Evolutionary conservation across 1,140 invertebrate species (phyloP).

Genomic region (Latrodectus geometricus): DNA sequence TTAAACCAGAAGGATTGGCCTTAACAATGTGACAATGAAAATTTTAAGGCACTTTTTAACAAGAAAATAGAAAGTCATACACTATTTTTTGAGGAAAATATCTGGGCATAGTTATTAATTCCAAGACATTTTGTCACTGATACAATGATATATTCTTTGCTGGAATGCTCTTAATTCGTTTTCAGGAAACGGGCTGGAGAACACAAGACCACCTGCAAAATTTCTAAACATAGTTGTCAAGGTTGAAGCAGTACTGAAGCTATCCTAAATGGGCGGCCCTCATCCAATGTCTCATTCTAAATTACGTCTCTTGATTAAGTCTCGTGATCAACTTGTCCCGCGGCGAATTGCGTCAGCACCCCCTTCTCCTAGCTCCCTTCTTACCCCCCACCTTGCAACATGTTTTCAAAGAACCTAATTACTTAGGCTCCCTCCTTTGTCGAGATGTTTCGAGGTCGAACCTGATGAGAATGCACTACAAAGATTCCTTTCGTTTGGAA

Average conservation of each 20-base stretch:
- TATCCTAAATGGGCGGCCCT: conserved; percentile 16
- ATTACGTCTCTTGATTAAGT: conserved; percentile 27
- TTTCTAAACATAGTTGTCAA: not conserved
- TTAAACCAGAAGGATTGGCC: too few relatives aligned
- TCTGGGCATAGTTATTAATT: too few relatives aligned
- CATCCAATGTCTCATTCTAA: conserved; percentile 6
- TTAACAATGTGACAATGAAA: too few relatives aligned
- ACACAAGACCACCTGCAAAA: not conserved
- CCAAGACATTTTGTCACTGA: too few relatives aligned
- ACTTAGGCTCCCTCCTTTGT: conserved; percentile 1
- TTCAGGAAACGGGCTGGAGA: too few relatives aligned
- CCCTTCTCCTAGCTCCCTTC: not conserved
- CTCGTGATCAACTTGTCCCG: not conserved
- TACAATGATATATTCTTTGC: too few relatives aligned
- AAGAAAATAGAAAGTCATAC: too few relatives aligned
- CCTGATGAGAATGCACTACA: not conserved
- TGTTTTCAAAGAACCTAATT: conserved; percentile 7
- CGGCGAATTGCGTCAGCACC: not conserved
- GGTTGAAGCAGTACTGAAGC: not conserved
- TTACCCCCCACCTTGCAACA: too few relatives aligned
- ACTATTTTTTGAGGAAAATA: too few relatives aligned
- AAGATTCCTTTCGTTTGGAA: not conserved
- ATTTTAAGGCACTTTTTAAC: too few relatives aligned
- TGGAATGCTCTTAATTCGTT: too few relatives aligned
- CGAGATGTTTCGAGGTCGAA: not conserved